Base-by-base conservation (phyloP, 2,888 invertebrate genomes). In the Ophion obscuratus region DNA sequence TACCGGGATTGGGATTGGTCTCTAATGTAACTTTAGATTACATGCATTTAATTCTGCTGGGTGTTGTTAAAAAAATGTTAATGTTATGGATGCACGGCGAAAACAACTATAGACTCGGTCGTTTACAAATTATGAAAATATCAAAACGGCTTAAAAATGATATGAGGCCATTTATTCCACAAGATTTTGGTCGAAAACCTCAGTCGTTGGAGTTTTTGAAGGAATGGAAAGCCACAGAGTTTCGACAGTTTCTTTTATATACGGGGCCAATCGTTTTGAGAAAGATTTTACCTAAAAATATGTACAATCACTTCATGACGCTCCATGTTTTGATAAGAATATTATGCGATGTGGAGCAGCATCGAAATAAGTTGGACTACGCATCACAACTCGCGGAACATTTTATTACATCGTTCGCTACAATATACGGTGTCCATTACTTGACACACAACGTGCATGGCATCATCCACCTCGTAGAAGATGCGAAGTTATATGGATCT, bases 201-300 rank as follows among this genome's bases (percentile, higher is more conserved):
- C 71, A 71, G 44, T 71, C 70, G 40, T 64, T 79, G 62, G 70
- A 71, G 44, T 79, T 70, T 57, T 77, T 86, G 61, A 77, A 82
- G 44, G 24, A 76, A 31, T 88, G 84, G 76, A 88, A 88, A 85
- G 87, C 87, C 24, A 89, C 88, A 10, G 89, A 89, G 76, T 83
- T 87, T 53, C 77, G 89, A 47, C 84, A 82, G 27, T 81, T 89
- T 62, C 81, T 89, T 76, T 76, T 76, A 62, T 82, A 82, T 76
- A 82, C 76, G 68, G 82, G 74, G 67, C 82, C 76, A 79, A 79
- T 79, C 53, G 71, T 79, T 79, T 71, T 64, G 31, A 70, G 70
- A 31, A 79, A 79, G 62, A 64, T 79, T 79, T 79, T 79, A 36
- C 27, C 61, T 44, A 77, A 77, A 68, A 59, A 67, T 68, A 68